These are phyloP conservation scores for Polypterus senegalus DNA, from an alignment of 2,113 vertebrate genomes.

Conservation along the genomic window DNA sequence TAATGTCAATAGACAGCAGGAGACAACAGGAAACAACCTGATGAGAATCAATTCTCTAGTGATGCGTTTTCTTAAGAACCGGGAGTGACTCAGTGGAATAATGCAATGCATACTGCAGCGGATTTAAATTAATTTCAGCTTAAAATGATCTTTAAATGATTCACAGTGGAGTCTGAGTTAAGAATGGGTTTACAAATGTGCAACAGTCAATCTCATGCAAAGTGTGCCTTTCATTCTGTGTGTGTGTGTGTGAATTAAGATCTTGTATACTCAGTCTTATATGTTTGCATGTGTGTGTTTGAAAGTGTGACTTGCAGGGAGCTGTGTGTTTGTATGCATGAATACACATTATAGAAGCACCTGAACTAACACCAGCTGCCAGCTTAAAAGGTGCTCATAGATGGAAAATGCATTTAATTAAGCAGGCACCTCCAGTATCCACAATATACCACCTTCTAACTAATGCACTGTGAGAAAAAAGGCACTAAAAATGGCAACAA, in stretches of 20 bases:
- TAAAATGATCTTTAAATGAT: not conserved
- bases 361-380: conserved; percentile 52
- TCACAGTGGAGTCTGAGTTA: too few species aligned
- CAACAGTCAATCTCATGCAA: conserved; percentile 1
- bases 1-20: not conserved
- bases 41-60: not conserved
- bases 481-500: too few species aligned
- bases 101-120: not conserved
- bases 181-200: too few species aligned
- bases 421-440: conserved; percentile 23
- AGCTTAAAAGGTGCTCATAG: conserved; percentile 45
- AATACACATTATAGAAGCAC: conserved; percentile 41
- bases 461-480: not conserved
- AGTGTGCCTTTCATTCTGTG: conserved; percentile 20
- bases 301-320: conserved; percentile 12
- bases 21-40: not conserved
- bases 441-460: not conserved
- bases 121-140: not conserved
- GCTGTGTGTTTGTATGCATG: conserved; percentile 26
- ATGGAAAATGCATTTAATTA: conserved; percentile 55
- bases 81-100: not conserved
- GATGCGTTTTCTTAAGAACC: not conserved
- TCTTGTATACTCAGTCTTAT: conserved; percentile 11
- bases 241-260: conserved; percentile 8
- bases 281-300: conserved; percentile 25